Evolutionary conservation across 2,797 vertebrate species (phyloP), one percentile per base, ranked within the genome.

Genomic region (Ptychadena robeensis): DNA sequence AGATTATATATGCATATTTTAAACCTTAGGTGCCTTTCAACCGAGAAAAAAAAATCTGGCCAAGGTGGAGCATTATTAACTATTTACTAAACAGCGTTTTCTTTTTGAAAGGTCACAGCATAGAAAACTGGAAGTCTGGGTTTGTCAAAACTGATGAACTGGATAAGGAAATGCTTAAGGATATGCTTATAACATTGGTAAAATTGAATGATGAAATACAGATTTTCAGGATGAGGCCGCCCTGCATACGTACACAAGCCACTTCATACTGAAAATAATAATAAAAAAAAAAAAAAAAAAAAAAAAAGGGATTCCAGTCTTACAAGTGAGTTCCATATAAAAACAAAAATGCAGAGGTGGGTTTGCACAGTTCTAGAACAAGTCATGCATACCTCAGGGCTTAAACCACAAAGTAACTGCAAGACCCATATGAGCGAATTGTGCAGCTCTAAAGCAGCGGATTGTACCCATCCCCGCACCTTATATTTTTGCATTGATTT

Each of bases 131-230:
- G 91, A 93, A 91, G 94, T 91, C 92, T 92, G 92, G 91, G 91
- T 93, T 91, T 92, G 83, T 93, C 88, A 93, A 94, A 93, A 93
- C 93, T 94, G 93, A 87, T 93, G n/a, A n/a, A n/a, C n/a, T n/a
- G n/a, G n/a, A n/a, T n/a, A n/a, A n/a, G n/a, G n/a, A n/a, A n/a
- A n/a, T 44, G 34, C 88, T 81, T 88, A 91, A 53, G 93, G 92
- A 91, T 92, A 93, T 88, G 92, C 91, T 91, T 93, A 92, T 93
- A 93, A 92, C 93, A 92, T 90, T 93, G 90, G 91, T 88, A 89
- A 93, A 91, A 92, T 90, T 91, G 90, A 91, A 14, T 53, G 28
- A 64, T 63, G 28, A 63, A n/a, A 63, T 68, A 74, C 0, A 34
- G n/a, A n/a, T 48, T 48, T 28, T 65, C 38, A 72, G 68, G 74